These are phyloP conservation scores for Osmoderma eremita DNA, from an alignment of 2,888 invertebrate genomes.

Conservation along the genomic window DNA sequence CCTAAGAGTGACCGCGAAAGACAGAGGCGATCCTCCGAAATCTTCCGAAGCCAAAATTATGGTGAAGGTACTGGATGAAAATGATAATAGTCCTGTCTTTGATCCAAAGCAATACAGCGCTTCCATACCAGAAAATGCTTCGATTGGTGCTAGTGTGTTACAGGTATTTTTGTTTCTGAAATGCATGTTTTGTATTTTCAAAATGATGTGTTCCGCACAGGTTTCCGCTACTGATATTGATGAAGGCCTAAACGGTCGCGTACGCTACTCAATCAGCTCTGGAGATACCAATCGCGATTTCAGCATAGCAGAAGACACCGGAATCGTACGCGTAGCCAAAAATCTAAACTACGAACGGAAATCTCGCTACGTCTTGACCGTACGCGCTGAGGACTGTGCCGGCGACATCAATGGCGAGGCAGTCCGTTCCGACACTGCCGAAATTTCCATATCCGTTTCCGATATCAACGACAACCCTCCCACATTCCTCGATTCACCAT, in stretches of 20 bases:
- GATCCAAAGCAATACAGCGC: constrained; percentile 91
- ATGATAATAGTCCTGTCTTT: constrained; percentile 90
- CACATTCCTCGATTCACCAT: constrained; percentile 93
- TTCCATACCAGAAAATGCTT: constrained; percentile 91
- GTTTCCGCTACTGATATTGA: constrained; percentile 91
- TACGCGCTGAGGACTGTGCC: constrained; percentile 90
- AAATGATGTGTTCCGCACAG: too few species aligned
- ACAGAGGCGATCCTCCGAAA: constrained; percentile 86
- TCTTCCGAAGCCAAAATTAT: constrained; percentile 75
- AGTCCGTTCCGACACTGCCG: constrained; percentile 77
- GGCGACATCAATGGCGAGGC: constrained; percentile 69
- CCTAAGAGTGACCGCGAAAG: constrained; percentile 83
- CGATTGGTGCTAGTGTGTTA: constrained; percentile 89
- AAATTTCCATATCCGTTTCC: constrained; percentile 83
- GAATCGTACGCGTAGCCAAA: constrained; percentile 89
- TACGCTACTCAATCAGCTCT: constrained; percentile 87
- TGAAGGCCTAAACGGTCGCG: constrained; percentile 89
- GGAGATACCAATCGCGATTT: constrained; percentile 94
- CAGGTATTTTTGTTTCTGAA: constrained; percentile 68
- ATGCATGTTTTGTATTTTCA: too few species aligned
- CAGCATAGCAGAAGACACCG: constrained; percentile 91
- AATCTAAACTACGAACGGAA: constrained; percentile 93
- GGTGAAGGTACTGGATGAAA: constrained; percentile 85
- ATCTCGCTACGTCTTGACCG: constrained; percentile 82
- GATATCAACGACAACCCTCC: constrained; percentile 96